Evolutionary conservation across 2,888 invertebrate species (phyloP).

Genomic region (Amorpha juglandis): DNA sequence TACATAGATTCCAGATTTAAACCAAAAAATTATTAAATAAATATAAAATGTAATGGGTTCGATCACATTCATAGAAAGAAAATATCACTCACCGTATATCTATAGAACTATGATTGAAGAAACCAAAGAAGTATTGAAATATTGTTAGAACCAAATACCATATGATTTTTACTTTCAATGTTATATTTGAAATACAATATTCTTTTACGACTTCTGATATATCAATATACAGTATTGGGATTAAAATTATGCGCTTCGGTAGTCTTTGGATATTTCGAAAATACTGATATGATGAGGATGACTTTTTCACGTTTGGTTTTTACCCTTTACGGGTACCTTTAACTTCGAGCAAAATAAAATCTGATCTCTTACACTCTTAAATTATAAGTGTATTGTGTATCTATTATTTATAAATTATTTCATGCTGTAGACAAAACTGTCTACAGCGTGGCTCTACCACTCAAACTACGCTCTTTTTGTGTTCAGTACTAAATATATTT

Average conservation of each 20-base stretch:
- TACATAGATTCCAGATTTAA: not conserved
- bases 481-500: constrained; percentile 1
- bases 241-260: too few species aligned
- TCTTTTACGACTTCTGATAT: not conserved
- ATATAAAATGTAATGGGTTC: not conserved
- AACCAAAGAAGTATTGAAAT: not conserved
- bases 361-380: too few species aligned
- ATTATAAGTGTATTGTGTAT: too few species aligned
- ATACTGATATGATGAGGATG: too few species aligned
- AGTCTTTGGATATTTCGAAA: too few species aligned
- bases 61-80: not conserved
- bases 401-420: too few species aligned
- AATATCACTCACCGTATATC: not conserved
- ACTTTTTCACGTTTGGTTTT: too few species aligned
- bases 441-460: too few species aligned
- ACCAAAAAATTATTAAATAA: not conserved
- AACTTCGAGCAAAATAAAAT: too few species aligned
- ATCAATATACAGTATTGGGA: not conserved
- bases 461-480: too few species aligned
- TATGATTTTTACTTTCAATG: not conserved
- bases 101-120: not conserved
- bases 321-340: too few species aligned
- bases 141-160: not conserved
- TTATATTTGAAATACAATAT: not conserved
- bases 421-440: too few species aligned